Evolutionary conservation across 2,113 vertebrate species (phyloP).

Genomic region (Salvelinus namaycush): DNA sequence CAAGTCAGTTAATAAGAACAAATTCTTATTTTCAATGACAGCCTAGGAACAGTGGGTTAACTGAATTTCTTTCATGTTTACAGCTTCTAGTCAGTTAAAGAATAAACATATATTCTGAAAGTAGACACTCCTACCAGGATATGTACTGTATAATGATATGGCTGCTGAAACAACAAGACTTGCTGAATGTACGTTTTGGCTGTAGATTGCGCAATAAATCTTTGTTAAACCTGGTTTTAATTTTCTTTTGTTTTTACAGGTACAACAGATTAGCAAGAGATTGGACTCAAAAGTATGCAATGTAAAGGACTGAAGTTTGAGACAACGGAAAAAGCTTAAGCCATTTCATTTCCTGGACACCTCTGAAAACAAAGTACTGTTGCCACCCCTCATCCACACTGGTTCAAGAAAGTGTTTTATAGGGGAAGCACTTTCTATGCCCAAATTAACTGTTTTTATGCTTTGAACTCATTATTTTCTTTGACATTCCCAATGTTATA

Average conservation of each 20-base stretch:
- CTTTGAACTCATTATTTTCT: slow-evolving; percentile 21
- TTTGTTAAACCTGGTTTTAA: background rate
- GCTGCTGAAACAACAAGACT: background rate
- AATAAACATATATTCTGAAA: background rate
- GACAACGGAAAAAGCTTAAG: slow-evolving; percentile 33
- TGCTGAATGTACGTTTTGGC: background rate
- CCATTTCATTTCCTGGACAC: slow-evolving; percentile 36
- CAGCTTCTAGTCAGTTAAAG: background rate
- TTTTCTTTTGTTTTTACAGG: slow-evolving; percentile 71
- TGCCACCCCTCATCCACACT: slow-evolving; percentile 54
- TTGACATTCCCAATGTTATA: slow-evolving; percentile 32
- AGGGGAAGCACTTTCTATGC: slow-evolving; percentile 62
- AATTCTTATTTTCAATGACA: no score
- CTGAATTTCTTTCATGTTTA: background rate
- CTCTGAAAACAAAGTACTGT: slow-evolving; percentile 74
- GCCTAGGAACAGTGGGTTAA: no score
- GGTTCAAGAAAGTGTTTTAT: slow-evolving; percentile 58
- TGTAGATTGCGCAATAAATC: no score
- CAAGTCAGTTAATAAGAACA: no score
- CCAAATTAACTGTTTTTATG: slow-evolving; percentile 46
- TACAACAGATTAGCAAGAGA: slow-evolving; percentile 94
- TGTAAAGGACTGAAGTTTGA: slow-evolving; percentile 84
- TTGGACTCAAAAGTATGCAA: slow-evolving; percentile 97
- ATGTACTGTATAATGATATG: background rate
- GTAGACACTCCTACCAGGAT: background rate